Conservation (phyloP, 2,797 vertebrate genomes). For the Hypotaenidia okinawae region DNA sequence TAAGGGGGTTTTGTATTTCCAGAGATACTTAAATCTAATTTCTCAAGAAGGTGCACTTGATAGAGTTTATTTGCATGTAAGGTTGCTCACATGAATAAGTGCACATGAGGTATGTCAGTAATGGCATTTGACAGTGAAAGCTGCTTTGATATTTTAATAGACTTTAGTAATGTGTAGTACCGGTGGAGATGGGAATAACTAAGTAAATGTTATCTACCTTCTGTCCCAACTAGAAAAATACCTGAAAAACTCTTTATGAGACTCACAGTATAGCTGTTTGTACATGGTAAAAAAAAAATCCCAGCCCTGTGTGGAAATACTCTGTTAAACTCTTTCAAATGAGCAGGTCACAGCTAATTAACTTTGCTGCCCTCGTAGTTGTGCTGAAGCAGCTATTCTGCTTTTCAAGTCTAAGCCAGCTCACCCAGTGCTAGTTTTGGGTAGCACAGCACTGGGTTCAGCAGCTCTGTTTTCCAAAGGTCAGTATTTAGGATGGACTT, state of each 20-base stretch:
- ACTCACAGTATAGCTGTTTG: neutral
- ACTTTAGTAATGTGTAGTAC: neutral
- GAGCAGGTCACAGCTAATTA: slow-evolving; percentile 8
- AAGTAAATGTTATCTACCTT: neutral
- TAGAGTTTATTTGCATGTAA: neutral
- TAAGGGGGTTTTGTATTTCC: neutral
- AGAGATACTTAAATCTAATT: neutral
- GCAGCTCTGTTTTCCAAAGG: slow-evolving; percentile 19
- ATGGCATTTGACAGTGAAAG: neutral
- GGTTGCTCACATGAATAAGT: neutral
- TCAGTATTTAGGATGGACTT: neutral
- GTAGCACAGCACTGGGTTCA: neutral
- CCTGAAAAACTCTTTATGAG: neutral
- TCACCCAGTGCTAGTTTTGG: neutral
- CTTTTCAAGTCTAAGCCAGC: neutral
- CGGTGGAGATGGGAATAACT: neutral
- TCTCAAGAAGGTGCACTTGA: neutral
- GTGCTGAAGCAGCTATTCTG: slow-evolving; percentile 45
- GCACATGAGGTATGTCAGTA: neutral
- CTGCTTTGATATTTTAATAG: neutral
- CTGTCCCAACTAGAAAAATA: neutral
- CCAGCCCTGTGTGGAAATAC: neutral
- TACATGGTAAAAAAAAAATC: neutral
- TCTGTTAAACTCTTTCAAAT: neutral
- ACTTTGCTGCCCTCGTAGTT: neutral